Percentiles rank a stretch among this genome's conserved stretches.
Conservation (phyloP, 2,797 vertebrate species). For the Sebastes kiyomatsui region DNA sequence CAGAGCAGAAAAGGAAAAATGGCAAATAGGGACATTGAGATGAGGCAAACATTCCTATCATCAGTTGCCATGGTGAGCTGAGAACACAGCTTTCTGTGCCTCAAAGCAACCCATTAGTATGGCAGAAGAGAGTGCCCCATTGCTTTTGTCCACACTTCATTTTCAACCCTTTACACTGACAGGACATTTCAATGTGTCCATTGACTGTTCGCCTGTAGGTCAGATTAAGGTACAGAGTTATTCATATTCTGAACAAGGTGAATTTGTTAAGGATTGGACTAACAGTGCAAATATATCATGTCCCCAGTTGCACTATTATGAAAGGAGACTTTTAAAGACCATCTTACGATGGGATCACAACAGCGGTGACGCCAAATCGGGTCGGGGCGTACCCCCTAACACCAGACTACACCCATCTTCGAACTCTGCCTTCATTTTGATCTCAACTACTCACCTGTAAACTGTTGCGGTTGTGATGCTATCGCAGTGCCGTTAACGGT, state of each 20-base stretch:
- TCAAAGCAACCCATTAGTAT: constrained; percentile 61
- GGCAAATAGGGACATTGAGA: constrained; percentile 36
- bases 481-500: too few species aligned
- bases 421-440: too few species aligned
- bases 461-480: too few species aligned
- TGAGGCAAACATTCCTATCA: constrained; percentile 60
- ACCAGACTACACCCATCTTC: too few species aligned
- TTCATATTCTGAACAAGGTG: neutral
- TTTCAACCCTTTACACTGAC: constrained; percentile 40
- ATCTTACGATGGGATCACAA: neutral
- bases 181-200: constrained; percentile 18
- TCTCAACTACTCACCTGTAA: too few species aligned
- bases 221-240: neutral
- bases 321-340: neutral
- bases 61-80: constrained; percentile 69
- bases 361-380: too few species aligned
- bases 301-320: neutral
- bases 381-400: too few species aligned
- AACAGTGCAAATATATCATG: neutral
- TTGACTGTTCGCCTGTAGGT: constrained; percentile 7
- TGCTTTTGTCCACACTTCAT: constrained; percentile 40
- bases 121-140: constrained; percentile 20
- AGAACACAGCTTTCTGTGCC: constrained; percentile 41
- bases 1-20: constrained; percentile 34
- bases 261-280: neutral